Conservation (phyloP, 1,140 invertebrate genomes). For the Euwallacea similis region DNA sequence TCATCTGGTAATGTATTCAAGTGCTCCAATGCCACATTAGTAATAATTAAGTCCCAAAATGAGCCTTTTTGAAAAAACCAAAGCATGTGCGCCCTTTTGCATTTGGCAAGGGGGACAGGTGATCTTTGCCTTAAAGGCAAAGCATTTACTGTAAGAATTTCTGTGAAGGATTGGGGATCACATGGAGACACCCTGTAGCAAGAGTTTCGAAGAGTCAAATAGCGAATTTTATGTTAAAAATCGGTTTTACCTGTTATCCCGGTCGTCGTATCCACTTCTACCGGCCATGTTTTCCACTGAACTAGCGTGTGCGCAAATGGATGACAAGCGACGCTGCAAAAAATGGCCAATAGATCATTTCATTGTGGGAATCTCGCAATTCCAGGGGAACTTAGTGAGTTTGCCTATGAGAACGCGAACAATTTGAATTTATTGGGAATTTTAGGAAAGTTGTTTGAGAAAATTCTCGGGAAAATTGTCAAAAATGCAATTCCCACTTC, state of each 20-base stretch:
- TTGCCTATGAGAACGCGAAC: neutral
- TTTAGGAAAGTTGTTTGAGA: neutral
- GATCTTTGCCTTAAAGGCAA: too few relatives aligned
- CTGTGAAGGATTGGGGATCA: too few relatives aligned
- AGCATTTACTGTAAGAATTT: too few relatives aligned
- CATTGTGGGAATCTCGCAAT: slow-evolving; percentile 9
- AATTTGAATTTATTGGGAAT: neutral
- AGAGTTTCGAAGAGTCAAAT: neutral
- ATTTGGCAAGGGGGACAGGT: neutral
- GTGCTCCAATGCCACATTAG: too few relatives aligned
- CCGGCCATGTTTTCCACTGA: slow-evolving; percentile 51
- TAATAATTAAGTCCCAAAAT: too few relatives aligned
- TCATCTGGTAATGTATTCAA: too few relatives aligned
- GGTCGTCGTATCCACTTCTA: slow-evolving; percentile 52
- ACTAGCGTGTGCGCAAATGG: slow-evolving; percentile 27
- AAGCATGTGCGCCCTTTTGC: slow-evolving; percentile 42
- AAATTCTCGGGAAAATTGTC: neutral
- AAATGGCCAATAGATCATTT: slow-evolving; percentile 30
- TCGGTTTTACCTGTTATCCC: slow-evolving; percentile 51
- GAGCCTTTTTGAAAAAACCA: too few relatives aligned
- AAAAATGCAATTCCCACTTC: neutral
- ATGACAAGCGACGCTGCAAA: slow-evolving; percentile 27
- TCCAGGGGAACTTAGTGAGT: neutral
- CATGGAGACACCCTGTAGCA: too few relatives aligned
- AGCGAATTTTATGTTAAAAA: slow-evolving; percentile 22